phyloP scores from a whole-genome alignment of 2,797 vertebrate species.

The Macrochelys suwanniensis region DNA sequence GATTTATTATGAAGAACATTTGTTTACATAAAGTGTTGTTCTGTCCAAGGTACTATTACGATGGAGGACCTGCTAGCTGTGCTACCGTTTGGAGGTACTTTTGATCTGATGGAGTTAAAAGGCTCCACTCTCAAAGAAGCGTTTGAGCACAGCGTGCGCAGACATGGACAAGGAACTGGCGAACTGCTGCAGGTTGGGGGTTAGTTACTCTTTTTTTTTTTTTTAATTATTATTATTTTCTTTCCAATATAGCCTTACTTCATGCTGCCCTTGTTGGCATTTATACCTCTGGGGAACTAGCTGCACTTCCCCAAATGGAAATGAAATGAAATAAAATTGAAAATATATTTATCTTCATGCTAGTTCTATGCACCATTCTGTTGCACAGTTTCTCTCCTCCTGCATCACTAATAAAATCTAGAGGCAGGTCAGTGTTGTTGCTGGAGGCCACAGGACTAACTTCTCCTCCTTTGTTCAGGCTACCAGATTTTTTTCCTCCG shows the following conservation, averaged over 20 bases:
- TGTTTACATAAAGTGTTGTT: not conserved
- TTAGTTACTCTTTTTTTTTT: slow-evolving; percentile 64
- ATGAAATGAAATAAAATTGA: not conserved
- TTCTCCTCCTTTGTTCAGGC: not conserved
- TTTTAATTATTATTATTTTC: not conserved
- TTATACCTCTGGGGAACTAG: not conserved
- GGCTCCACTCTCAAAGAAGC: slow-evolving; percentile 89
- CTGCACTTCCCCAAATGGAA: not conserved
- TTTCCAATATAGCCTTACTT: not conserved
- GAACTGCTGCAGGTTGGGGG: slow-evolving; percentile 97
- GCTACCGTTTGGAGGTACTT: slow-evolving; percentile 92
- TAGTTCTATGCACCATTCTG: rapidly evolving
- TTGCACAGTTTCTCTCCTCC: not conserved
- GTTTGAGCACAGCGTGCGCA: slow-evolving; percentile 90
- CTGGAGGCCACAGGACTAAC: not conserved
- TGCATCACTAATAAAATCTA: not conserved
- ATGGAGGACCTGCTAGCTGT: slow-evolving; percentile 91
- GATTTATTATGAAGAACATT: not conserved
- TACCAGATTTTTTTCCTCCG: not conserved
- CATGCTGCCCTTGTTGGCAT: not conserved
- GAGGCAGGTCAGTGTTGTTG: not conserved
- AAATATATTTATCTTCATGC: no score
- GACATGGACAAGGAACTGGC: slow-evolving; percentile 86
- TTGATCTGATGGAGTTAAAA: slow-evolving; percentile 88
- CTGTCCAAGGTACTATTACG: slow-evolving; percentile 87